Evolutionary conservation across 37 sponge, comb jelly and placozoan genomes (phyloP).

Genomic region (Tethya wilhelma): DNA sequence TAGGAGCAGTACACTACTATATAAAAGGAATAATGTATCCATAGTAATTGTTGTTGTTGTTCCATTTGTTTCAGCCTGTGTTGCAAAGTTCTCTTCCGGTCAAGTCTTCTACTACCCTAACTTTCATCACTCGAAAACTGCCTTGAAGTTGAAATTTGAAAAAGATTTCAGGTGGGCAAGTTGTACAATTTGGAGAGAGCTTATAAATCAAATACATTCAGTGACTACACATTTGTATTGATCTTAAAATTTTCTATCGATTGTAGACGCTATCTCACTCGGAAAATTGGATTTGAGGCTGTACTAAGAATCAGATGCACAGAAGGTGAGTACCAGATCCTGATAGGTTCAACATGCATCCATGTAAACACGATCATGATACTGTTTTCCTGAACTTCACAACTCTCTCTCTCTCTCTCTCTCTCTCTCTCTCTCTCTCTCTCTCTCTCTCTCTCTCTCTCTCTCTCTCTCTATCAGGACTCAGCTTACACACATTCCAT

Average conservation of each 20-base stretch:
- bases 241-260: too few species aligned
- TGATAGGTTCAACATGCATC: background rate
- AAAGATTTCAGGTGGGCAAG: slow-evolving; percentile 75
- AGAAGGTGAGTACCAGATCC: slow-evolving; percentile 49
- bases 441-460: slow-evolving; percentile 2
- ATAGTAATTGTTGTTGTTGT: background rate
- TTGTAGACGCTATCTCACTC: slow-evolving; percentile 81
- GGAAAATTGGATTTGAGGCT: slow-evolving; percentile 97
- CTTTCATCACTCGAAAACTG: slow-evolving; percentile 64
- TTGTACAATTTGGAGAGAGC: too few species aligned
- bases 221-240: too few species aligned
- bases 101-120: slow-evolving; percentile 89
- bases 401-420: background rate
- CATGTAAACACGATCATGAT: background rate
- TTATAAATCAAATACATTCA: too few species aligned
- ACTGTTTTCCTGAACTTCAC: too few species aligned
- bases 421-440: slow-evolving; percentile 14
- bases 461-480: slow-evolving; percentile 61
- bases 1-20: slow-evolving; percentile 7
- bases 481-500: slow-evolving; percentile 93
- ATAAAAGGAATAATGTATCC: background rate
- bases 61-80: slow-evolving; percentile 54
- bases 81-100: slow-evolving; percentile 92
- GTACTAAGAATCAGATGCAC: slow-evolving; percentile 97
- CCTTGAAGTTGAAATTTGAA: slow-evolving; percentile 49